Conservation (phyloP, 2,113 vertebrate genomes). For the Himantopus leucocephalus region DNA sequence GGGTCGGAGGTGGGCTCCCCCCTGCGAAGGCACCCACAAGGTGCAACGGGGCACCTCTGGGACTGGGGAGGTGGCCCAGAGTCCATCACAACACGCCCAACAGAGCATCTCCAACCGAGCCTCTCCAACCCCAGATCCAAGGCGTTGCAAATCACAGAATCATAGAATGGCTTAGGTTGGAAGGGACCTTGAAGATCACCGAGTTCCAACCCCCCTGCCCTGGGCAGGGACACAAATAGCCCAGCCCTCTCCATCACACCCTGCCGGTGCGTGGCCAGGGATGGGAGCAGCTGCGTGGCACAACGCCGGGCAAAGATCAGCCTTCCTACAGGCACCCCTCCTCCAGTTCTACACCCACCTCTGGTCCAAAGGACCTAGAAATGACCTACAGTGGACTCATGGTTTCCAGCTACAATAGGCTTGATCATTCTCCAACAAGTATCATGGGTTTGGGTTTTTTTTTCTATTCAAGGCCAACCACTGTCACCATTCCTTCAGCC, state of each 20-base stretch:
- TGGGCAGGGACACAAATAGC: too few relatives aligned
- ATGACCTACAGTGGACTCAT: neutral
- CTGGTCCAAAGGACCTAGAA: neutral
- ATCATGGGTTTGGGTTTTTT: too few relatives aligned
- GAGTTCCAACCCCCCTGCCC: too few relatives aligned
- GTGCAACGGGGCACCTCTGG: fast-evolving
- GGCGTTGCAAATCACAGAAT: neutral
- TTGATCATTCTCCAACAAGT: neutral
- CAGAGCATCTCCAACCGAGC: neutral
- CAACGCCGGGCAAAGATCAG: neutral
- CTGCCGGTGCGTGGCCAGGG: fast-evolving
- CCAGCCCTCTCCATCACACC: neutral
- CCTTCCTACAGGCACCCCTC: neutral
- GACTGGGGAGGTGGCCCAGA: neutral
- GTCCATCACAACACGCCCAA: neutral
- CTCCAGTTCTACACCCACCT: too few relatives aligned
- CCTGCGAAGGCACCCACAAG: neutral
- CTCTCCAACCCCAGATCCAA: fast-evolving
- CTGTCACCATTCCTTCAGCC: fast-evolving
- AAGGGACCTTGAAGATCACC: too few relatives aligned
- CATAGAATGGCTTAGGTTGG: too few relatives aligned
- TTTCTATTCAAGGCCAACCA: neutral
- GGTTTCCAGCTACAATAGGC: neutral
- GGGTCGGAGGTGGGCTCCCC: neutral
- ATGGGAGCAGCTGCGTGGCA: neutral